A percentile compares a stretch with the other conserved stretches of the same genome.
phyloP scores from a whole-genome alignment of 2,113 vertebrate species.

The Silurus asotus region DNA sequence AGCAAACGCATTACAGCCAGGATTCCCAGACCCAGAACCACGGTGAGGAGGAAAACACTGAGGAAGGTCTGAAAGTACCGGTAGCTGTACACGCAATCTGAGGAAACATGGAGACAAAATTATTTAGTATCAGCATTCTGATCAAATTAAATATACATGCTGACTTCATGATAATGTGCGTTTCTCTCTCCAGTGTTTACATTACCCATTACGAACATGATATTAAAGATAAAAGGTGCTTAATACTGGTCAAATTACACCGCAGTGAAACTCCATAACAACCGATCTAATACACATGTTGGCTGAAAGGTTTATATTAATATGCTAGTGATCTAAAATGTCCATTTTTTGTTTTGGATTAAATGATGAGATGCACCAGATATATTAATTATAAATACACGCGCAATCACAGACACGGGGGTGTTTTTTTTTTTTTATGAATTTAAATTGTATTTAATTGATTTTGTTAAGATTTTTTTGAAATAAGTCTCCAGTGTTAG shows the following conservation, averaged over 20 bases:
- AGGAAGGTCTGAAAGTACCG: constrained; percentile 87
- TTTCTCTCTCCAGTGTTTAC: neutral
- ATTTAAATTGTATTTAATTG: neutral
- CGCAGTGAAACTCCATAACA: neutral
- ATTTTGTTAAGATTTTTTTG: neutral
- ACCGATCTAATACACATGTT: neutral
- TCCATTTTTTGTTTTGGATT: no score
- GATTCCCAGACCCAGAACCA: constrained; percentile 87
- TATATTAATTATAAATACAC: neutral
- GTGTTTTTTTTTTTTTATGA: neutral
- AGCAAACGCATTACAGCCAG: constrained; percentile 84
- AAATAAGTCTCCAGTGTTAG: neutral
- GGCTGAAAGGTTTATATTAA: neutral
- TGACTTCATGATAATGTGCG: neutral
- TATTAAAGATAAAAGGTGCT: neutral
- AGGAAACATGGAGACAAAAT: constrained; percentile 1
- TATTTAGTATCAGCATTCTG: neutral
- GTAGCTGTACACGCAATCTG: constrained; percentile 84
- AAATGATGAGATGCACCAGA: neutral
- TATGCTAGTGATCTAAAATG: neutral
- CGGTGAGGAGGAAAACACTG: constrained; percentile 87
- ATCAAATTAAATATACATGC: neutral
- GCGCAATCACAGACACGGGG: neutral
- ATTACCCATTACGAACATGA: neutral
- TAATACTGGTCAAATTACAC: no score